Percentiles rank a stretch among this genome's conserved stretches.
Evolutionary conservation across 2,797 vertebrate genomes (phyloP).

Genomic region (Notamacropus eugenii): DNA sequence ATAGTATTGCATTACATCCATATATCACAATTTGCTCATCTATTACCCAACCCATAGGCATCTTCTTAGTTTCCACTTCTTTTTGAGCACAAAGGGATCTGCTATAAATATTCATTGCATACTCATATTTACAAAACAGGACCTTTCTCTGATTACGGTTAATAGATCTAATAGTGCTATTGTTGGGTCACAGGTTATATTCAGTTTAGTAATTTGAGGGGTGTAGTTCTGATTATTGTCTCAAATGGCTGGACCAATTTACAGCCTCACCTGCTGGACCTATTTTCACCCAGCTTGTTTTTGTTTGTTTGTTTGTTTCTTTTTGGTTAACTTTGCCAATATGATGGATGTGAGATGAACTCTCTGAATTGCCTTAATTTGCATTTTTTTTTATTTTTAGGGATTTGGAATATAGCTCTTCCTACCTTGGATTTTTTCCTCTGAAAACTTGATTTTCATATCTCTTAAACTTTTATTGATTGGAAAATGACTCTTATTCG

Average conservation of each 20-base stretch:
- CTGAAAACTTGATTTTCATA: neutral
- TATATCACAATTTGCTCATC: neutral
- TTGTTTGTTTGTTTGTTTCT: neutral
- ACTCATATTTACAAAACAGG: neutral
- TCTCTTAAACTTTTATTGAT: neutral
- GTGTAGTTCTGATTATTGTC: neutral
- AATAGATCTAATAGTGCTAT: neutral
- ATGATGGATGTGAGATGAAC: neutral
- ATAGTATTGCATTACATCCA: neutral
- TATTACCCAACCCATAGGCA: neutral
- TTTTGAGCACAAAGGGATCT: neutral
- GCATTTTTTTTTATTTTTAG: neutral
- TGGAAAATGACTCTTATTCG: neutral
- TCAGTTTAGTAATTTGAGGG: neutral
- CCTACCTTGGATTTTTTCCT: neutral
- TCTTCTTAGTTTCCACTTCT: neutral
- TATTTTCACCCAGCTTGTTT: neutral
- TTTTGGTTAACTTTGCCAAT: neutral
- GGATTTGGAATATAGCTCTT: neutral
- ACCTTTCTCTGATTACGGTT: neutral
- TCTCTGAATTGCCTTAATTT: neutral
- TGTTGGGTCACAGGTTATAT: neutral
- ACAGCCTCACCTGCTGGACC: neutral
- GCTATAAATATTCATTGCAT: neutral
- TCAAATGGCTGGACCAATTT: neutral